These are phyloP conservation scores for Epinephelus cyanopodus DNA, from an alignment of 2,113 vertebrate species.

Conservation along the genomic window DNA sequence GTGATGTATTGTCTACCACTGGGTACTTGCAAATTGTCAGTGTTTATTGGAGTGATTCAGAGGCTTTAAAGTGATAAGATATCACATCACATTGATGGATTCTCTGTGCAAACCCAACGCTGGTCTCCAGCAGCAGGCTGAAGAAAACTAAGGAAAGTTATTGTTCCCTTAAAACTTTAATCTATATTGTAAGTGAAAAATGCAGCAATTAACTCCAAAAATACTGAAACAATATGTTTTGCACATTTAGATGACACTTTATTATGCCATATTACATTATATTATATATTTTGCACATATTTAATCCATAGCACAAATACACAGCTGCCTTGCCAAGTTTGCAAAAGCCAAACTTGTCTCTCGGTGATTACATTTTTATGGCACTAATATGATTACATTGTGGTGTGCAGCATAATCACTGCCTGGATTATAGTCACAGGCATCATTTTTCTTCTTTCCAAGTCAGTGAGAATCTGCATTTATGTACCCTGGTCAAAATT, in stretches of 20 bases:
- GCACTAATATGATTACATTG: no score
- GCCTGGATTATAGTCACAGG: not conserved
- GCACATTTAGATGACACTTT: no score
- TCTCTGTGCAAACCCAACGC: not conserved
- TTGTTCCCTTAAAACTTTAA: not conserved
- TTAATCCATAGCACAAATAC: no score
- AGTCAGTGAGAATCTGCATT: no score
- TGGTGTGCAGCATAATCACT: no score
- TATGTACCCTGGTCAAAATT: no score
- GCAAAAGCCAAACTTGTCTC: no score
- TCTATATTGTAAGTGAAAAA: not conserved
- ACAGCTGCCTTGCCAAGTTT: no score
- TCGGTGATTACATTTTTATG: not conserved
- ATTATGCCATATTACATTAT: no score
- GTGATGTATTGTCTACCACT: constrained; percentile 8
- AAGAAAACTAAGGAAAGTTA: not conserved
- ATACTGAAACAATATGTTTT: not conserved
- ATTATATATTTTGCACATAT: no score
- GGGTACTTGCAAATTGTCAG: constrained; percentile 8
- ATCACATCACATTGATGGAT: constrained; percentile 12
- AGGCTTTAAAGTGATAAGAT: constrained; percentile 20
- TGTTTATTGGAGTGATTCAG: constrained; percentile 37
- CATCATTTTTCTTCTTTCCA: no score
- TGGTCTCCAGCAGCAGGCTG: not conserved
- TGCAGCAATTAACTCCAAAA: not conserved